A percentile compares a stretch with the other conserved stretches of the same genome.
Conservation (phyloP, 2,888 invertebrate genomes). For the Dioctria linearis region DNA sequence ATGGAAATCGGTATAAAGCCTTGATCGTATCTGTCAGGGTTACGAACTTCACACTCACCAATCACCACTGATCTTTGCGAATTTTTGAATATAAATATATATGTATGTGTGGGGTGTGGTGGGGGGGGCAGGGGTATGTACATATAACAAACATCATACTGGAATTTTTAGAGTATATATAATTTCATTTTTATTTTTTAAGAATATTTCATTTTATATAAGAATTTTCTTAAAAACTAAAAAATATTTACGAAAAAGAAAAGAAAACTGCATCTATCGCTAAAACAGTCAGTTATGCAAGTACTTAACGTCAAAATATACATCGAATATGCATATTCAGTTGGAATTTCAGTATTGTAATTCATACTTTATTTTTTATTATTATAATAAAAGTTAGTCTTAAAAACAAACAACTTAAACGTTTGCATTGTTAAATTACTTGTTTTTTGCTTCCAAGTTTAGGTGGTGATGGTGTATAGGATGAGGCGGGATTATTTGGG, state of each 20-base stretch:
- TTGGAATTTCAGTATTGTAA: slow-evolving; percentile 35
- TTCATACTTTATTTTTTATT: background rate
- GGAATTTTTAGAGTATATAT: slow-evolving; percentile 44
- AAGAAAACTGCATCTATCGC: slow-evolving; percentile 45
- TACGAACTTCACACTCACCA: too few species aligned
- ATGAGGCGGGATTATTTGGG: background rate
- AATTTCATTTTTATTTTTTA: slow-evolving; percentile 53
- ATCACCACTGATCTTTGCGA: too few species aligned
- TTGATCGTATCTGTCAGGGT: too few species aligned
- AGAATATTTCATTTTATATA: slow-evolving; percentile 51
- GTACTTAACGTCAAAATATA: slow-evolving; percentile 50
- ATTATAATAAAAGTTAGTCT: slow-evolving; percentile 46
- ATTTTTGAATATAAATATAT: too few species aligned
- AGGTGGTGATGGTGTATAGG: too few species aligned
- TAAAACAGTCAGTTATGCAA: slow-evolving; percentile 52
- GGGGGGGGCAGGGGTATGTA: too few species aligned
- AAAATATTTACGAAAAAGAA: slow-evolving; percentile 47
- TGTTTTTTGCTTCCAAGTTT: slow-evolving; percentile 18
- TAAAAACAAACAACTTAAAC: slow-evolving; percentile 47
- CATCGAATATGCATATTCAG: slow-evolving; percentile 48
- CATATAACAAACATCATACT: background rate
- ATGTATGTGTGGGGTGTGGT: too few species aligned
- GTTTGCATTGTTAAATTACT: slow-evolving; percentile 41
- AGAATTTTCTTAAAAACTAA: slow-evolving; percentile 46
- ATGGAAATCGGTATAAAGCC: too few species aligned